phyloP scores from a whole-genome alignment of 1,140 invertebrate genomes.

The Trichoplusia ni region DNA sequence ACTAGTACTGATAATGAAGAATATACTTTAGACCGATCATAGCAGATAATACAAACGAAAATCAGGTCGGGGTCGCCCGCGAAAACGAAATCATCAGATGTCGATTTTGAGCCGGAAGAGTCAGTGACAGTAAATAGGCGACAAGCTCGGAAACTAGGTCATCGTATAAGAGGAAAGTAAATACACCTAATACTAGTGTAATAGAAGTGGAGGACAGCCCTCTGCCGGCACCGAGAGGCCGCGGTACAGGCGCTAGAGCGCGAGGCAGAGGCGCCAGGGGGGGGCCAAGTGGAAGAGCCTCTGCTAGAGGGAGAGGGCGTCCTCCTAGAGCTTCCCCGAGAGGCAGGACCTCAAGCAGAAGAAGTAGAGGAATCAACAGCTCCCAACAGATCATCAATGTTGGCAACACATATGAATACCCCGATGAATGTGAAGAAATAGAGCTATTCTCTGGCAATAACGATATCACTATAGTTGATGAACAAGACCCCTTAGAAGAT shows the following conservation, averaged over 20 bases:
- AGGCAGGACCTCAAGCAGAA: background rate
- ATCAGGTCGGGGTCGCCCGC: background rate
- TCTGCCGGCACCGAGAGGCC: background rate
- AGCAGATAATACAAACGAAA: slow-evolving; percentile 2
- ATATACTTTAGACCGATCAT: slow-evolving; percentile 23
- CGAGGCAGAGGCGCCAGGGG: background rate
- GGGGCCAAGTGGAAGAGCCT: background rate
- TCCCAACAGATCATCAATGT: slow-evolving; percentile 43
- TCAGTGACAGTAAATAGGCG: background rate
- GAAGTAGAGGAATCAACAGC: background rate
- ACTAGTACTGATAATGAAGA: slow-evolving; percentile 27
- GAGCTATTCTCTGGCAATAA: slow-evolving; percentile 46
- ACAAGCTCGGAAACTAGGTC: background rate
- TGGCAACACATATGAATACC: slow-evolving; percentile 66
- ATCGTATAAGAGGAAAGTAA: background rate
- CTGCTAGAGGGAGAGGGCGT: background rate
- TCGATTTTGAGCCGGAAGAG: background rate
- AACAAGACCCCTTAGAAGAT: slow-evolving; percentile 38
- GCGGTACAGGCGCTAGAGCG: background rate
- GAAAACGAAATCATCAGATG: background rate
- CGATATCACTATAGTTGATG: slow-evolving; percentile 38
- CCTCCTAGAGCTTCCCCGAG: background rate
- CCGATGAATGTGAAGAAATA: slow-evolving; percentile 49
- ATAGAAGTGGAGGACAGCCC: too few relatives aligned
- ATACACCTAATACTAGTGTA: background rate